Base-by-base conservation (phyloP, 2,113 vertebrate genomes). In the Protobothrops mucrosquamatus region DNA sequence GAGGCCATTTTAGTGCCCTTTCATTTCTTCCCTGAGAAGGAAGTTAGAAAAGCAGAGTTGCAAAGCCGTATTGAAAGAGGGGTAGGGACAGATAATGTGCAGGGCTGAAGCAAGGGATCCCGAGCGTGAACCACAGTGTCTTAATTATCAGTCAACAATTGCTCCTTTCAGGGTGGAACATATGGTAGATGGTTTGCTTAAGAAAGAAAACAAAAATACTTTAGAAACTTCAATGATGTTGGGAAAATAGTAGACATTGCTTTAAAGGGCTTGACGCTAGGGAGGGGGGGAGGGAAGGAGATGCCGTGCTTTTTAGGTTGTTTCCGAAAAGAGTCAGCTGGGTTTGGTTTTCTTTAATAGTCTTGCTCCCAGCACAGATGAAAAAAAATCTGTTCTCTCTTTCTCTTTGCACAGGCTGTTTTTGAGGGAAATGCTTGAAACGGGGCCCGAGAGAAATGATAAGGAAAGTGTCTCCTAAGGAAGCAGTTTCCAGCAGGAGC, bases 11-110 rank as follows among this genome's bases (percentile, higher is more conserved):
- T 93, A 97, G 96, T 96, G 95, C 85, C 93, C 95, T 96, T 96
- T 97, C 95, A 55, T 94, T 92, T 89, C 29, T 52, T 18, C 85
- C 88, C 94, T 1, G 22, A 93, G 95, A 93, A 96, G 97, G 95
- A 97, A 97, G 97, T 97, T 97, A 97, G 97, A 97, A 97, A 97
- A 97, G 96, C 96, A 96, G 96, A 96, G 96, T 93, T 96, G 97
- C 96, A 97, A 97, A 96, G 96, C 96, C 0, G 89, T 95, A 97
- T 97, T 97, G 97, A 97, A 97, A 97, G 94, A 86, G 93, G 95
- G 94, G 95, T 95, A 97, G 96, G 96, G 95, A 96, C 93, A 0
- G 95, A 97, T 96, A 97, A 97, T 95, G 96, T 61, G 0, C 93
- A 93, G 95, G 95, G 97, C 11, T 7, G 94, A 95, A 96, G 95